Percentiles rank a stretch among this genome's conserved stretches.
phyloP scores from a whole-genome alignment of 2,888 invertebrate species.

The Pristionchus fissidentatus region DNA sequence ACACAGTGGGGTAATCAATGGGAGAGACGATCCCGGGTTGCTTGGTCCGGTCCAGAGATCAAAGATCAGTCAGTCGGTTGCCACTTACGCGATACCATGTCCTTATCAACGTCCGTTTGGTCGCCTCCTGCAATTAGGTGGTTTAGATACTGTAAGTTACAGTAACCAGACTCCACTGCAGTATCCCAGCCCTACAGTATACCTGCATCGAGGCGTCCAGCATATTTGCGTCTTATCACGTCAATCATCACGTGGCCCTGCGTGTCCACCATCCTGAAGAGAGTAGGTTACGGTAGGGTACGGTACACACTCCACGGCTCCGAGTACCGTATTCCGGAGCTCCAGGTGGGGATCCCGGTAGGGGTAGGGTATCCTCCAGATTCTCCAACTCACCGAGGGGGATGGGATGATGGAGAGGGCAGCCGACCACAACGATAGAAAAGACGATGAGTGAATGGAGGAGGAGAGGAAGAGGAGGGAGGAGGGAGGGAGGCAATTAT shows the following conservation, averaged over 20 bases:
- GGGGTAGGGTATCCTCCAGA: background rate
- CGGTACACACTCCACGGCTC: background rate
- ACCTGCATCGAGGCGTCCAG: constrained; percentile 29
- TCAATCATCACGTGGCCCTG: constrained; percentile 37
- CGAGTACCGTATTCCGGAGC: background rate
- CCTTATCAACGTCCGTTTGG: constrained; percentile 28
- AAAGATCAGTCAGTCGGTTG: too few species aligned
- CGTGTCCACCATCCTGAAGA: constrained; percentile 27
- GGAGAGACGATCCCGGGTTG: too few species aligned
- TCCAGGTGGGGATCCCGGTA: background rate
- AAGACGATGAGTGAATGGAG: constrained; percentile 23
- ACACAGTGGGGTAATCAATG: too few species aligned
- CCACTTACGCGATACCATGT: constrained; percentile 29
- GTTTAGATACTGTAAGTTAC: background rate
- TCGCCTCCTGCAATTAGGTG: background rate
- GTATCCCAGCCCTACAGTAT: background rate
- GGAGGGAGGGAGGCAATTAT: background rate
- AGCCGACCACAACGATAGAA: constrained; percentile 21
- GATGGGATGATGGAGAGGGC: constrained; percentile 13
- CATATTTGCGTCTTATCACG: constrained; percentile 35
- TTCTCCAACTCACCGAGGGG: background rate
- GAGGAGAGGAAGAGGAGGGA: background rate
- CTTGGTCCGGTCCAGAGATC: constrained; percentile 17
- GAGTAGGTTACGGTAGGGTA: background rate
- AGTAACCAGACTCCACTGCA: background rate